These are phyloP conservation scores for Sapajus apella DNA, from an alignment of 2,113 vertebrate genomes.

Conservation along the genomic window DNA sequence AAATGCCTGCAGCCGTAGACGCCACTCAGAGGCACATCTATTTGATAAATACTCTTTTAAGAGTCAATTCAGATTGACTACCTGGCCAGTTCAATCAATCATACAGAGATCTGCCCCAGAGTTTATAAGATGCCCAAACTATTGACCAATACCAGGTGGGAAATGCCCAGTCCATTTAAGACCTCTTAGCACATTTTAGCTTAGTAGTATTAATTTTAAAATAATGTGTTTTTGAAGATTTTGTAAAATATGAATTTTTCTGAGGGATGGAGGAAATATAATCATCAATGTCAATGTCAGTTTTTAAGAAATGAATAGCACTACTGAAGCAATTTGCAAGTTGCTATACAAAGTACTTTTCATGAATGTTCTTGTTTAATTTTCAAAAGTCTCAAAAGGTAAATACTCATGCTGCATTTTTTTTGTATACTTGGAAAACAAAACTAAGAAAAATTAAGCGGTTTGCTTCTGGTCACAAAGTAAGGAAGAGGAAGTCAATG, in stretches of 20 bases:
- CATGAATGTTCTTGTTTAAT: neutral
- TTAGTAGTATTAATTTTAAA: conserved; percentile 15
- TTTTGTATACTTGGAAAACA: neutral
- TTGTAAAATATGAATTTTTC: neutral
- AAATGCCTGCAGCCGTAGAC: neutral
- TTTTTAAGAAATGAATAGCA: neutral
- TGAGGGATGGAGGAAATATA: neutral
- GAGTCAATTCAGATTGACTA: conserved; percentile 45
- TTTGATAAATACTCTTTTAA: conserved; percentile 65
- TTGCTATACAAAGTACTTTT: neutral
- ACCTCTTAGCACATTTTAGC: neutral
- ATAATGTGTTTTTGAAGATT: neutral
- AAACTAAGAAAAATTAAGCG: neutral
- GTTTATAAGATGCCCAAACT: neutral
- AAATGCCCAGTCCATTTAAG: neutral
- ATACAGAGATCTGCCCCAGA: neutral
- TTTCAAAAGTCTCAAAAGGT: neutral
- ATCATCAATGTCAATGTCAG: neutral
- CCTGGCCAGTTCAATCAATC: conserved; percentile 10
- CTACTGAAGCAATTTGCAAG: neutral
- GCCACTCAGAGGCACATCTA: conserved; percentile 16
- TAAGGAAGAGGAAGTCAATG: neutral
- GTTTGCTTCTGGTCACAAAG: neutral
- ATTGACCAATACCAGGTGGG: neutral
- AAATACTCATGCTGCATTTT: neutral